Conservation (phyloP, 2,797 vertebrate genomes). For the Sebastes minor region DNA sequence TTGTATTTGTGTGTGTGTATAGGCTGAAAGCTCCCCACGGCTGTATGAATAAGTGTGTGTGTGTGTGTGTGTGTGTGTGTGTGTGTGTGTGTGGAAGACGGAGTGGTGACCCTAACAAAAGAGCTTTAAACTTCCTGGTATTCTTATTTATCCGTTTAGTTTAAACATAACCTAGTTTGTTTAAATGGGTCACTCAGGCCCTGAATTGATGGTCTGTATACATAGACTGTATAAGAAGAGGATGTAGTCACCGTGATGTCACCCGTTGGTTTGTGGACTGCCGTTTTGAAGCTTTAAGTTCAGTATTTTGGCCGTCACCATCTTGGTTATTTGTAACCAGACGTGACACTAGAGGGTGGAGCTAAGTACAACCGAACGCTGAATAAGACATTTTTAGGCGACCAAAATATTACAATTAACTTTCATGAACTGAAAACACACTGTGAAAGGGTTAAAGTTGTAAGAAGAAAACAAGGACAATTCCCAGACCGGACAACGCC, state of each 20-base stretch:
- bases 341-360: fast-evolving
- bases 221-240: no score
- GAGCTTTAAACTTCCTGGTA: not conserved
- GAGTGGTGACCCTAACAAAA: not conserved
- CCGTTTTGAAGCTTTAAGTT: fast-evolving
- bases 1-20: not conserved
- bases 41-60: not conserved
- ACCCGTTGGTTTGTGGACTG: no score
- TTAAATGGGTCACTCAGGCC: not conserved
- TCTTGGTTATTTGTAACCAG: no score
- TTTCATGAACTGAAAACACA: no score
- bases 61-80: slow-evolving; percentile 1
- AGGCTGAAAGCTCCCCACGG: slow-evolving; percentile 14
- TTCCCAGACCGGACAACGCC: fast-evolving
- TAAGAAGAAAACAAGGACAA: fast-evolving
- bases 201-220: not conserved
- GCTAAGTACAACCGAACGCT: no score
- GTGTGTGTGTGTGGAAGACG: not conserved
- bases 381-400: no score
- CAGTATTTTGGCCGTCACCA: no score
- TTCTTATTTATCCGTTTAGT: not conserved
- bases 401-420: no score
- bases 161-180: not conserved
- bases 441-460: no score
- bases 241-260: no score